Conservation (phyloP, 1,140 invertebrate species). For the Anastrepha obliqua region DNA sequence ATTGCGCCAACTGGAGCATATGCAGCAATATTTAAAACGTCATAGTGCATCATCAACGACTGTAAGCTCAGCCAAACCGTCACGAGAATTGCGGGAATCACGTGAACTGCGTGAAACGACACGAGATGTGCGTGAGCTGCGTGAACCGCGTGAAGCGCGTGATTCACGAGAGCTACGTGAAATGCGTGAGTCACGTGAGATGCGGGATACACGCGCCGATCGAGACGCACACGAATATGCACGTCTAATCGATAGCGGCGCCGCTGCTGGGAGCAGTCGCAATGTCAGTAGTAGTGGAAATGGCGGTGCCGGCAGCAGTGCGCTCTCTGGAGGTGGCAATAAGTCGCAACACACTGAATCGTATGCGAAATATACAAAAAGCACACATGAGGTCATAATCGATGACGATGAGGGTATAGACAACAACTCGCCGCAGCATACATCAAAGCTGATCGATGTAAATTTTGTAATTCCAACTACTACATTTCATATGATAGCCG, state of each 20-base stretch:
- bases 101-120: background rate
- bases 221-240: slow-evolving; percentile 44
- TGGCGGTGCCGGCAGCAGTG: slow-evolving; percentile 34
- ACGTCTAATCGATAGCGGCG: slow-evolving; percentile 32
- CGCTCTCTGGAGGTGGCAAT: background rate
- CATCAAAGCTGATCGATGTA: slow-evolving; percentile 82
- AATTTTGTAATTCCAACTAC: background rate
- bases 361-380: slow-evolving; percentile 67
- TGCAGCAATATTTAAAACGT: slow-evolving; percentile 78
- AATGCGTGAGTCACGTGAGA: background rate
- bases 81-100: slow-evolving; percentile 59
- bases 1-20: slow-evolving; percentile 78
- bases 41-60: slow-evolving; percentile 64
- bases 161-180: background rate
- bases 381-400: slow-evolving; percentile 62
- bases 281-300: background rate
- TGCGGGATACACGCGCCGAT: background rate
- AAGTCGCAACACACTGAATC: slow-evolving; percentile 56
- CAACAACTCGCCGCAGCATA: slow-evolving; percentile 53
- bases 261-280: background rate
- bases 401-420: slow-evolving; percentile 67
- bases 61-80: slow-evolving; percentile 57
- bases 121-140: background rate
- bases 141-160: background rate
- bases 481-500: background rate